Percentiles rank a stretch among this genome's conserved stretches.
Conservation (phyloP, 2,797 vertebrate species). For the Clangula hyemalis region DNA sequence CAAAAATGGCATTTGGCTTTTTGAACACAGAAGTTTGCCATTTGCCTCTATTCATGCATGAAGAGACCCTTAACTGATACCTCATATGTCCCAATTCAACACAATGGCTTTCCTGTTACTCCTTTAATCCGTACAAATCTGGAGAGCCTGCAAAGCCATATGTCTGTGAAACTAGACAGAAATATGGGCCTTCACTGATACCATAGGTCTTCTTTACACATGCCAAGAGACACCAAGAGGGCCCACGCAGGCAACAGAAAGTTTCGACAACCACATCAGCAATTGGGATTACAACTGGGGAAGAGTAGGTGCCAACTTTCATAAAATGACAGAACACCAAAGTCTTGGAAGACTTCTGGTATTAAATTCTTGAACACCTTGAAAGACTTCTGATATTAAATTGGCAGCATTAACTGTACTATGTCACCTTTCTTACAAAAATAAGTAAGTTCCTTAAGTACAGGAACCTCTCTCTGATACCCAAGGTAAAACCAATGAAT, state of each 20-base stretch:
- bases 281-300: rapidly evolving
- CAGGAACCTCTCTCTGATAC: neutral
- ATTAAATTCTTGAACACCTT: neutral
- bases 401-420: neutral
- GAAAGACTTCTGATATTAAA: neutral
- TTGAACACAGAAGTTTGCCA: neutral
- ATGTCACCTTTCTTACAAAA: neutral
- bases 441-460: neutral
- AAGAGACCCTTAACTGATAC: neutral
- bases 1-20: neutral
- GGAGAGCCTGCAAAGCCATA: neutral
- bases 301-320: neutral
- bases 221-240: neutral
- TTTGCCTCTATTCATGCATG: neutral
- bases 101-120: neutral
- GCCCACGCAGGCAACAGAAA: neutral
- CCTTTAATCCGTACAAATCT: neutral
- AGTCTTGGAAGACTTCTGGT: neutral
- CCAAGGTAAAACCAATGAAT: neutral
- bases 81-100: neutral
- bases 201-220: neutral
- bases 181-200: neutral
- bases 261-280: neutral
- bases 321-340: neutral
- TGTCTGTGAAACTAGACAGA: neutral